Evolutionary conservation across 2,113 vertebrate species (phyloP).

Genomic region (Ploceus nigricollis): DNA sequence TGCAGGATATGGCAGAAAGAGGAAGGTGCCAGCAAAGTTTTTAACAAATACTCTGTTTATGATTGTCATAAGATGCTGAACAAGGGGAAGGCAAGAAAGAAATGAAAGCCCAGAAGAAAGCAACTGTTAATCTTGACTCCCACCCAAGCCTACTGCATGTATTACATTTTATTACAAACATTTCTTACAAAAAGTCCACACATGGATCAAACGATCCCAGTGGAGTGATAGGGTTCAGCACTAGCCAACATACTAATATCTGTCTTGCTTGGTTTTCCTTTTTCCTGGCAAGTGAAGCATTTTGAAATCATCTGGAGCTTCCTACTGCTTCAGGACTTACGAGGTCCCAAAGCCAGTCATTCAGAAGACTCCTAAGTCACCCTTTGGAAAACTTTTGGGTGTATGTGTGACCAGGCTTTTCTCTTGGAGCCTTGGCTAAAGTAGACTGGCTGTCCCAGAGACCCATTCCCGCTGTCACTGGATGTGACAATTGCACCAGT

Average conservation of each 20-base stretch:
- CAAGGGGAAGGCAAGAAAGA: background rate
- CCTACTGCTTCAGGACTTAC: background rate
- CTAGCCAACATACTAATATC: background rate
- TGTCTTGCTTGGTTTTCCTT: background rate
- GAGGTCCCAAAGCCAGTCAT: background rate
- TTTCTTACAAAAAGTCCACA: background rate
- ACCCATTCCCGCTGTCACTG: background rate
- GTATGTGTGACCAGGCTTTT: accelerated
- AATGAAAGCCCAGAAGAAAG: slow-evolving; percentile 3
- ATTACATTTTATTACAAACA: background rate
- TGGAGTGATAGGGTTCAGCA: background rate
- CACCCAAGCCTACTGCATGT: background rate
- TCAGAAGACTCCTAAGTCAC: background rate
- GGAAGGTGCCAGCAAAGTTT: background rate
- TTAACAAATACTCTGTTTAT: background rate
- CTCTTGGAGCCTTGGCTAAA: background rate
- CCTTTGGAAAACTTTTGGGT: background rate
- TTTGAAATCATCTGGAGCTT: slow-evolving; percentile 16
- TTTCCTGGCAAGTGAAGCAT: background rate
- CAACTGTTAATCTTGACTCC: background rate
- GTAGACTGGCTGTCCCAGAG: background rate
- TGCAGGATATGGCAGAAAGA: background rate
- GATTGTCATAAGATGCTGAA: background rate
- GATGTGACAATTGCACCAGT: background rate
- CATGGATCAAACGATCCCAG: background rate